phyloP scores from a whole-genome alignment of 2,113 vertebrate genomes.

The Sporophila hypoxantha region DNA sequence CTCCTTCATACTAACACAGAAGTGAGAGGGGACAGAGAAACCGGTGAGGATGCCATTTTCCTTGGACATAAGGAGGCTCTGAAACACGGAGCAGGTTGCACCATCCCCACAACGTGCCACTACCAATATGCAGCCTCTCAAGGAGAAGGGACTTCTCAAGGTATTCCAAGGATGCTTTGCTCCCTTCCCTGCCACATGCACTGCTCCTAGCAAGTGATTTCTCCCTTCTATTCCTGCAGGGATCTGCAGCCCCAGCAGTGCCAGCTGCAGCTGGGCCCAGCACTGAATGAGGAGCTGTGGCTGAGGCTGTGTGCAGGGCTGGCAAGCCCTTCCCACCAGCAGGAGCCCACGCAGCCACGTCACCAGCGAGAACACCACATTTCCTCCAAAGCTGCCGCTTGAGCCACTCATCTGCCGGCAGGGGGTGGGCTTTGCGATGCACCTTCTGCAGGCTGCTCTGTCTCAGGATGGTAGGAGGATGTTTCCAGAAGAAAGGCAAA shows the following conservation, averaged over 20 bases:
- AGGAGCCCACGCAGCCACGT: neutral
- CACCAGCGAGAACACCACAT: neutral
- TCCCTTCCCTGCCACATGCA: neutral
- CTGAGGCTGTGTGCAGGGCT: neutral
- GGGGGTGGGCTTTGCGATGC: neutral
- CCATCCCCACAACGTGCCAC: neutral
- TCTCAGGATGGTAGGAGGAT: neutral
- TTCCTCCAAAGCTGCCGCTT: neutral
- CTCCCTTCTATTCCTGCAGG: neutral
- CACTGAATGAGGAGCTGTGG: neutral
- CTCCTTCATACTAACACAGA: neutral
- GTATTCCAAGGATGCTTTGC: neutral
- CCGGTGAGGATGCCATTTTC: neutral
- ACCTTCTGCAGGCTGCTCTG: neutral
- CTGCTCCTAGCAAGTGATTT: neutral
- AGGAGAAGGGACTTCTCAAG: neutral
- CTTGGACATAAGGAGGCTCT: no score
- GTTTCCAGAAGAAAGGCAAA: neutral
- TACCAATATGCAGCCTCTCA: neutral
- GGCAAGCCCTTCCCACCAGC: neutral
- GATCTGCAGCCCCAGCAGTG: neutral
- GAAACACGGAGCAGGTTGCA: fast-evolving
- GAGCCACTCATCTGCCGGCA: neutral
- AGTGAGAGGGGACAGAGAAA: neutral
- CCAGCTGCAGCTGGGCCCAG: neutral